Conservation (phyloP, 2,888 invertebrate genomes). For the Steinernema carpocapsae region DNA sequence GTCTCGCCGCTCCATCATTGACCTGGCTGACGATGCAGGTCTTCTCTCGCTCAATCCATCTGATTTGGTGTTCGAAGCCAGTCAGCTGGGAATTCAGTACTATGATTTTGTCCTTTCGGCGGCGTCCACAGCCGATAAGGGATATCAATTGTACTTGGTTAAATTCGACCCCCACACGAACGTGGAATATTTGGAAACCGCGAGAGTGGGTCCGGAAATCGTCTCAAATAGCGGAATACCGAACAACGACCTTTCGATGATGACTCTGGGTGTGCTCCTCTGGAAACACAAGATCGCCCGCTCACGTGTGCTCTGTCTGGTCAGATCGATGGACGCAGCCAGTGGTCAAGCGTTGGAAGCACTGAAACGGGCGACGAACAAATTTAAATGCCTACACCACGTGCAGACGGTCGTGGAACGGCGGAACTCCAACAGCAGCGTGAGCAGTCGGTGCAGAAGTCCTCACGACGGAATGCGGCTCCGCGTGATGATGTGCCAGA, state of each 20-base stretch:
- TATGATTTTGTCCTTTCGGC: conserved; percentile 65
- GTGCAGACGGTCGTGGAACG: conserved; percentile 53
- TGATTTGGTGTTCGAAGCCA: conserved; percentile 64
- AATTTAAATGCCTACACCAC: conserved; percentile 61
- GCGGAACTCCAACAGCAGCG: conserved; percentile 37
- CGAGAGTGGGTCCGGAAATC: conserved; percentile 30
- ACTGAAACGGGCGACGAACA: conserved; percentile 59
- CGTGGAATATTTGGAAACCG: conserved; percentile 61
- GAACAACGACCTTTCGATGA: conserved; percentile 55
- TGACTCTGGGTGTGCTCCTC: conserved; percentile 61
- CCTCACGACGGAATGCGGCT: conserved; percentile 56
- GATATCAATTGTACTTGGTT: conserved; percentile 58
- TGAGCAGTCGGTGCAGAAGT: conserved; percentile 39
- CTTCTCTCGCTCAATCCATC: conserved; percentile 61
- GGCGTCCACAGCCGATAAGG: conserved; percentile 40
- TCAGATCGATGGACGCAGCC: conserved; percentile 48
- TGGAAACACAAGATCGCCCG: conserved; percentile 59
- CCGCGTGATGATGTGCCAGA: conserved; percentile 62
- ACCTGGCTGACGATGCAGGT: conserved; percentile 62
- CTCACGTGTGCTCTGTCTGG: conserved; percentile 57
- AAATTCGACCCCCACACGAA: conserved; percentile 64
- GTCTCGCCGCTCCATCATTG: conserved; percentile 54
- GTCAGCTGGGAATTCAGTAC: conserved; percentile 55
- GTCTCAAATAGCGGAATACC: conserved; percentile 53
- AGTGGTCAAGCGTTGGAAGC: conserved; percentile 54